Evolutionary conservation across 2,113 vertebrate genomes (phyloP), one percentile per base, ranked within the genome.

Genomic region (Elachura formosa): DNA sequence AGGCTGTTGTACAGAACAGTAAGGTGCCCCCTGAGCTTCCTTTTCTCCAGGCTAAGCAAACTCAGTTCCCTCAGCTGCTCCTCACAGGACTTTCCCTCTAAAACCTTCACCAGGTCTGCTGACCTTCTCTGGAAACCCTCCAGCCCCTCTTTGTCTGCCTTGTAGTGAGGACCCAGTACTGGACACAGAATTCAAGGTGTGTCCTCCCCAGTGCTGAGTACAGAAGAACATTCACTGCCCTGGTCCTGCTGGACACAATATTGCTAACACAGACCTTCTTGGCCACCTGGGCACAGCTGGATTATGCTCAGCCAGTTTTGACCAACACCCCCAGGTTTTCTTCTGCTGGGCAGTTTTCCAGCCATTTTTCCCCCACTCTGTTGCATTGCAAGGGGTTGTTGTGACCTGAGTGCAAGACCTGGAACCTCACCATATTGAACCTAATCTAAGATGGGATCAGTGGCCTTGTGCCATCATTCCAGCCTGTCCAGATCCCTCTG

Each of bases 11-110:
- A 41, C 18, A 54, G 12, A 41, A 2, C 2, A 2, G 8, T 36
- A 36, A 16, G 2, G 6, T 36, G 5, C 6, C 4, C 3, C 2
- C 0, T n/a, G 0, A 67, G 21, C 12, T 34, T 75, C 29, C n/a
- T 46, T 68, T 68, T 22, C 24, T 75, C 31, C 34, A 41, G 25
- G 12, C 8, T 28, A 62, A 48, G 16, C 4, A 68, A 61, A 48
- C 38, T 31, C 62, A 36, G 14, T 19, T 75, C 2, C 10, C 54
- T 46, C 16, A 61, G 12, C 29, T 41, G 8, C 10, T 75, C 12
- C 25, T 55, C 10, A 48, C 21, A 34, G 26, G 21, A 34, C 5
- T 31, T 29, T 34, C 21, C 15, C 8, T 55, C 22, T 12, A 34
- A 11, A 46, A 17, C 9, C 24, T 76, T 76, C 41, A 13, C 4